These are phyloP conservation scores for Agrotis puta DNA, from an alignment of 2,888 invertebrate species.

Conservation along the genomic window DNA sequence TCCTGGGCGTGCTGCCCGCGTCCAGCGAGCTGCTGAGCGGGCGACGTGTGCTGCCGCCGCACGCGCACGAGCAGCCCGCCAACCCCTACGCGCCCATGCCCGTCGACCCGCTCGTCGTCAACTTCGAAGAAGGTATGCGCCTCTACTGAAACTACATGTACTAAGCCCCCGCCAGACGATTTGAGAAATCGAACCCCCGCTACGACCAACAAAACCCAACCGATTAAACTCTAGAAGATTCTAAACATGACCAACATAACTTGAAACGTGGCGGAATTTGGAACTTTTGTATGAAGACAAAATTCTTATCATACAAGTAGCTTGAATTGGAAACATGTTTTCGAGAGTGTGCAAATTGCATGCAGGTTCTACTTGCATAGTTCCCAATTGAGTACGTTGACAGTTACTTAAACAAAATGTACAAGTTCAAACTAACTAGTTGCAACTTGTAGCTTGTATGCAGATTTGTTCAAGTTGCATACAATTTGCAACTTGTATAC, in stretches of 20 bases:
- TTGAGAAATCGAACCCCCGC: conserved; percentile 67
- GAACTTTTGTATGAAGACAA: background rate
- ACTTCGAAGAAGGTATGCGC: conserved; percentile 96
- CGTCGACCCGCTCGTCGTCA: conserved; percentile 94
- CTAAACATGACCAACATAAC: conserved; percentile 21
- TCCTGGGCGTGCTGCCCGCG: conserved; percentile 85
- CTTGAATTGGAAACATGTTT: no score
- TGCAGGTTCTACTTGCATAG: no score
- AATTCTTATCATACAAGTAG: no score
- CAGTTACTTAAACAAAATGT: no score
- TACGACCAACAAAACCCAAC: conserved; percentile 6
- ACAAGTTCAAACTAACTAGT: no score
- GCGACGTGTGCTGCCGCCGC: conserved; percentile 80
- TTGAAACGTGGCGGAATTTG: background rate
- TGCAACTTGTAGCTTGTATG: no score
- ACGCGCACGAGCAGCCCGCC: conserved; percentile 74
- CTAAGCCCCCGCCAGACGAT: conserved; percentile 78
- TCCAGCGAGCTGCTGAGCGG: conserved; percentile 81
- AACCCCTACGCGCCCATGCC: conserved; percentile 86
- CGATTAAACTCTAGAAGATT: conserved; percentile 42
- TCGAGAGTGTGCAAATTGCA: no score
- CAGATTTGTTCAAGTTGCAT: no score
- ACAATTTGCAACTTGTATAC: no score
- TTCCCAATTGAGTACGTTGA: no score
- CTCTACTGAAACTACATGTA: conserved; percentile 92